Evolutionary conservation across 1,140 invertebrate species (phyloP).

Genomic region (Tetragnatha versicolor): DNA sequence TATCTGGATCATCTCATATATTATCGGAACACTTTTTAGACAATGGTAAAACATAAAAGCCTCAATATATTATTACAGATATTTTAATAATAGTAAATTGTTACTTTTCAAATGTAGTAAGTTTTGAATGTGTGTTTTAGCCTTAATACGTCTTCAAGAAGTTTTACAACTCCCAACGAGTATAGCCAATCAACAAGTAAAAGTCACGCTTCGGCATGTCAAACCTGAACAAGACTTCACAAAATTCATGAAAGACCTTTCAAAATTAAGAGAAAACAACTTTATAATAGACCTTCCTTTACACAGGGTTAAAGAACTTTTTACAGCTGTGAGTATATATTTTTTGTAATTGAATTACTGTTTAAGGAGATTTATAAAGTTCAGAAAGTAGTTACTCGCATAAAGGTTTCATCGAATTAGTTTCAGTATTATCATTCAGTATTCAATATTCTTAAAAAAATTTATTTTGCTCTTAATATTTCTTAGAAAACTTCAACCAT

Average conservation of each 20-base stretch:
- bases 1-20: too few species aligned
- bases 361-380: background rate
- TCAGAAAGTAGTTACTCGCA: too few species aligned
- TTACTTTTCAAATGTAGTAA: too few species aligned
- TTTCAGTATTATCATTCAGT: too few species aligned
- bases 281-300: slow-evolving; percentile 58
- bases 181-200: background rate
- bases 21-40: too few species aligned
- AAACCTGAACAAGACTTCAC: slow-evolving; percentile 56
- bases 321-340: slow-evolving; percentile 57
- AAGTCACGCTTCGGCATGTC: slow-evolving; percentile 56
- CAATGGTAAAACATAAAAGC: too few species aligned
- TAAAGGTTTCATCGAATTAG: too few species aligned
- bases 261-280: slow-evolving; percentile 54
- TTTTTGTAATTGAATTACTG: background rate
- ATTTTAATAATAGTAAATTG: too few species aligned
- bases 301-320: slow-evolving; percentile 55
- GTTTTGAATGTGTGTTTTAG: slow-evolving; percentile 13
- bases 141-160: slow-evolving; percentile 59
- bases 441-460: too few species aligned
- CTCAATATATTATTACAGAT: too few species aligned
- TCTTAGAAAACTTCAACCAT: too few species aligned
- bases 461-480: too few species aligned
- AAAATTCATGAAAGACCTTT: slow-evolving; percentile 59
- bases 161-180: slow-evolving; percentile 57